Evolutionary conservation across 2,797 vertebrate species (phyloP).

Genomic region (Cuculus canorus): DNA sequence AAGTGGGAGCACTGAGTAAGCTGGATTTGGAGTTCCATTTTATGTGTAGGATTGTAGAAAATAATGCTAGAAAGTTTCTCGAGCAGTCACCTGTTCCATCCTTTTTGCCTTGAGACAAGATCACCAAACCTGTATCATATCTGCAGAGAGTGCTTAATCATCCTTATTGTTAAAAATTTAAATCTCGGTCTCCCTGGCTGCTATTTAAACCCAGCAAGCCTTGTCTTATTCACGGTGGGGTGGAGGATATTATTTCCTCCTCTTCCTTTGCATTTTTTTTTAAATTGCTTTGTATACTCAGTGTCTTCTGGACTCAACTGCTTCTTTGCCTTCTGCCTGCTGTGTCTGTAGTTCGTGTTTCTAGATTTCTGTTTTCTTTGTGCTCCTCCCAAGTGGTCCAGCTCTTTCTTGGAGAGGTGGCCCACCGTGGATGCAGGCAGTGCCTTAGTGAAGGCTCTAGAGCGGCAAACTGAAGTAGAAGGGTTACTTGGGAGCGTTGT

Average conservation of each 20-base stretch:
- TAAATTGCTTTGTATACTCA: not conserved
- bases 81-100: not conserved
- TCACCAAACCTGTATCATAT: not conserved
- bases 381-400: not conserved
- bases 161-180: not conserved
- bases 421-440: rapidly evolving
- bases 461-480: not conserved
- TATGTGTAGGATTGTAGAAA: not conserved
- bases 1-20: not conserved
- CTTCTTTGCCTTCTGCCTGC: not conserved
- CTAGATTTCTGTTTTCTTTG: not conserved
- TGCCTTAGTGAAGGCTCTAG: not conserved
- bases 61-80: not conserved
- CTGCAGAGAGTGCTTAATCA: conserved; percentile 9
- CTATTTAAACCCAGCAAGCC: not conserved
- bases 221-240: not conserved
- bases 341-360: not conserved
- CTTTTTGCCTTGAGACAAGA: not conserved
- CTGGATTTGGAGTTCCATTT: not conserved
- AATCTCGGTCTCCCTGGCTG: not conserved
- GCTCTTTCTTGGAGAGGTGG: not conserved
- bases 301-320: not conserved
- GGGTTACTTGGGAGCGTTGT: not conserved
- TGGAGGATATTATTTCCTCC: not conserved
- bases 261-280: not conserved